A percentile compares a stretch with the other conserved stretches of the same genome.
These are phyloP conservation scores for Heterocephalus glaber DNA, from an alignment of 2,113 vertebrate genomes.

Conservation along the genomic window DNA sequence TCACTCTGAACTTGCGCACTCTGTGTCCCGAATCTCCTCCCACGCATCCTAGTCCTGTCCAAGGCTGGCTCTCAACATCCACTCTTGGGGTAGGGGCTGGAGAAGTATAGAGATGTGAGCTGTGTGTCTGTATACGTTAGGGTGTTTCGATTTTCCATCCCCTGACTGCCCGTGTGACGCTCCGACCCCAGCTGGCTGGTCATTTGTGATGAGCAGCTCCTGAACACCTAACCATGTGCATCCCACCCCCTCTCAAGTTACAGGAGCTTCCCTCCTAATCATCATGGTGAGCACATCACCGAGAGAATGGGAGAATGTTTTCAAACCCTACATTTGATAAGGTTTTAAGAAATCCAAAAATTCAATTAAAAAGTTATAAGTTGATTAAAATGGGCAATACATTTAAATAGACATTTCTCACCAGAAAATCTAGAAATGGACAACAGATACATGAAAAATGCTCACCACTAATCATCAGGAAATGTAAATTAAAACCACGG, in stretches of 20 bases:
- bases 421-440: background rate
- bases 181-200: background rate
- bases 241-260: no score
- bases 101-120: background rate
- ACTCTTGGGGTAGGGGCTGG: background rate
- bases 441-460: background rate
- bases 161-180: no score
- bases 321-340: background rate
- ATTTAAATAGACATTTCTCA: background rate
- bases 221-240: background rate
- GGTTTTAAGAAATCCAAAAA: background rate
- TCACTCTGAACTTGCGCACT: no score
- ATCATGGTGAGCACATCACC: background rate
- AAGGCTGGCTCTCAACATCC: background rate
- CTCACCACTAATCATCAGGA: background rate
- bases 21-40: background rate
- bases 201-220: background rate
- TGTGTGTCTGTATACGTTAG: no score
- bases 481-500: background rate
- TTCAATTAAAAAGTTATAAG: background rate
- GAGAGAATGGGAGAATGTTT: background rate
- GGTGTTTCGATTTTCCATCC: no score
- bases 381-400: background rate
- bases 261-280: no score
- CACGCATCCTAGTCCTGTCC: background rate